These are phyloP conservation scores for Caloenas nicobarica DNA, from an alignment of 2,113 vertebrate species.

Conservation along the genomic window DNA sequence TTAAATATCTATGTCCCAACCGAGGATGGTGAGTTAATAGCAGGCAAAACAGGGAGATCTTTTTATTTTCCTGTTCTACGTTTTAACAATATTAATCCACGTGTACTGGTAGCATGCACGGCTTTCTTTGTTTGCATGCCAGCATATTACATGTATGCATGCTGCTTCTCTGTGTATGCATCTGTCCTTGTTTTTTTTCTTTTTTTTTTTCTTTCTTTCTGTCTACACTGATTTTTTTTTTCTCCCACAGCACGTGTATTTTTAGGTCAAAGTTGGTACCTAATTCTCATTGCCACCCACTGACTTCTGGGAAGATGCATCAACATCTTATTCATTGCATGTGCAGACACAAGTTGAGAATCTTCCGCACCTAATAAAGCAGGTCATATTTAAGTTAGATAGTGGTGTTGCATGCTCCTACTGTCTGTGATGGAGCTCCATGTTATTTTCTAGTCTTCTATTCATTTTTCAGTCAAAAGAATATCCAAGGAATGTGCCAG, in stretches of 20 bases:
- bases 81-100: conserved; percentile 77
- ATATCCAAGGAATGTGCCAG: conserved; percentile 99
- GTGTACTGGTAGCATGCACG: conserved; percentile 84
- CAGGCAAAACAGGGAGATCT: conserved; percentile 73
- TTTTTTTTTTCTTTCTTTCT: conserved; percentile 28
- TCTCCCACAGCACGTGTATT: conserved; percentile 81
- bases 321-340: conserved; percentile 88
- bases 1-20: conserved; percentile 99
- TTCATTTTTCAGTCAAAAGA: conserved; percentile 99
- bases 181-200: conserved; percentile 20
- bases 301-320: conserved; percentile 87
- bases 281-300: conserved; percentile 78
- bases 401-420: conserved; percentile 93
- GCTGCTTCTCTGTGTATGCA: conserved; percentile 76
- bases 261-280: conserved; percentile 79
- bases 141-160: conserved; percentile 82
- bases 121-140: conserved; percentile 85
- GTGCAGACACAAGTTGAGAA: conserved; percentile 84
- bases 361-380: conserved; percentile 76
- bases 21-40: conserved; percentile 97
- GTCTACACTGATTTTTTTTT: conserved; percentile 70
- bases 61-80: conserved; percentile 72
- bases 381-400: conserved; percentile 79
- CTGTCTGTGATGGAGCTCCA: conserved; percentile 93
- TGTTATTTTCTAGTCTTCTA: conserved; percentile 99